These are phyloP conservation scores for Chrysotoxum bicinctum DNA, from an alignment of 2,888 invertebrate species.

Conservation along the genomic window DNA sequence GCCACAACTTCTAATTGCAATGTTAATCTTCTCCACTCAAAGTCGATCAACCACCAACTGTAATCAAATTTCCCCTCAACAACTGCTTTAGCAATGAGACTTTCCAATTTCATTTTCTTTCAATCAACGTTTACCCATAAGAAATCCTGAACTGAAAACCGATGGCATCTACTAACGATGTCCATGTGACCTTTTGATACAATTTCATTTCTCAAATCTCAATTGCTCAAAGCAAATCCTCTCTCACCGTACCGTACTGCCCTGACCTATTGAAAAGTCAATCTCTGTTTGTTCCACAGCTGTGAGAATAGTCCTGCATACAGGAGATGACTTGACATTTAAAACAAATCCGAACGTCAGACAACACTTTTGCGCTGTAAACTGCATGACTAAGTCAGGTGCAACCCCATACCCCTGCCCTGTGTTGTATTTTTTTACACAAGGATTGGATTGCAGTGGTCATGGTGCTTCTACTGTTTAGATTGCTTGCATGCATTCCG, in stretches of 20 bases:
- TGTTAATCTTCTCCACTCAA: neutral
- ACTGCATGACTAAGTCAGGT: conserved; percentile 38
- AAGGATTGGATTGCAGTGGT: conserved; percentile 10
- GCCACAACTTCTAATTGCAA: neutral
- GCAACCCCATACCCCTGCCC: neutral
- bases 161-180: neutral
- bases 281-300: conserved; percentile 15
- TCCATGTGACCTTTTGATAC: conserved; percentile 12
- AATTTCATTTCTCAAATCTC: conserved; percentile 10
- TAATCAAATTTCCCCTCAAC: neutral
- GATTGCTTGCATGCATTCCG: conserved; percentile 44
- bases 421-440: neutral
- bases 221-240: neutral
- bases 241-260: neutral
- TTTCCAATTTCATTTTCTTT: neutral
- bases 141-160: neutral
- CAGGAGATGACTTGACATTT: conserved; percentile 64
- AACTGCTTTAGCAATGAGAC: neutral
- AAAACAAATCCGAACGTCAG: conserved; percentile 59
- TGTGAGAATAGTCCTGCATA: conserved; percentile 28
- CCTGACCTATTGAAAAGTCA: conserved; percentile 46
- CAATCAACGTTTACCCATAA: neutral
- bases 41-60: neutral
- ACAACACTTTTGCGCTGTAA: conserved; percentile 52
- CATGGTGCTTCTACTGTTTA: neutral